A percentile compares a stretch with the other conserved stretches of the same genome.
phyloP scores from a whole-genome alignment of 2,113 vertebrate genomes.

The Rallus limicola region DNA sequence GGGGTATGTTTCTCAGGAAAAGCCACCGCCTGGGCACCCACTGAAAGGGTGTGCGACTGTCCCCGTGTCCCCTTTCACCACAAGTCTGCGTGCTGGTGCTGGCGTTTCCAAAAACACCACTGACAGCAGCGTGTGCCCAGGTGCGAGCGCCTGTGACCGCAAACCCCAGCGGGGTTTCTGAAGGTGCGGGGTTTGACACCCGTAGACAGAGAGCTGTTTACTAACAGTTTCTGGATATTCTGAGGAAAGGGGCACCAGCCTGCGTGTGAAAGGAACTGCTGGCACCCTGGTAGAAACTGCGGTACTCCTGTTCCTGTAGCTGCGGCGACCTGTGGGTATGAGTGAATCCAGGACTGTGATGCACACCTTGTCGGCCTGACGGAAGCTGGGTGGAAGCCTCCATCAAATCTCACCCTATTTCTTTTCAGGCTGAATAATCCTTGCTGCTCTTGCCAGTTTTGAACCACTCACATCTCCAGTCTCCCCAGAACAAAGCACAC shows the following conservation, averaged over 20 bases:
- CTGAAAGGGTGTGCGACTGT: background rate
- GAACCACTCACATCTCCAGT: background rate
- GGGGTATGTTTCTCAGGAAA: background rate
- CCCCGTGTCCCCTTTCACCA: background rate
- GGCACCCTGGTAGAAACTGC: background rate
- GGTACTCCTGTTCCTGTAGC: background rate
- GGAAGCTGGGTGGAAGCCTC: background rate
- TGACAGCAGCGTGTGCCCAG: background rate
- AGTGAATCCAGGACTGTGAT: background rate
- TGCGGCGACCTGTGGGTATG: background rate
- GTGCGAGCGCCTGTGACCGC: fast-evolving
- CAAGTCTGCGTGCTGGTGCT: background rate
- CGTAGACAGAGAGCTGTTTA: background rate
- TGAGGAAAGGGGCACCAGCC: fast-evolving
- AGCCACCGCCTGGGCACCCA: background rate
- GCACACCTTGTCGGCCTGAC: background rate
- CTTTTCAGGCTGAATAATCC: background rate
- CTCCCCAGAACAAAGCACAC: background rate
- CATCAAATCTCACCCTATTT: background rate
- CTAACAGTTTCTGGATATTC: background rate
- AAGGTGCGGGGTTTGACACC: background rate
- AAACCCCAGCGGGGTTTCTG: background rate
- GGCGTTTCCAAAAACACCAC: fast-evolving
- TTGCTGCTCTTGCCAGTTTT: background rate
- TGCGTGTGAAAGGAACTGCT: background rate